phyloP scores from a whole-genome alignment of 2,113 vertebrate species.

The Tetrax tetrax region DNA sequence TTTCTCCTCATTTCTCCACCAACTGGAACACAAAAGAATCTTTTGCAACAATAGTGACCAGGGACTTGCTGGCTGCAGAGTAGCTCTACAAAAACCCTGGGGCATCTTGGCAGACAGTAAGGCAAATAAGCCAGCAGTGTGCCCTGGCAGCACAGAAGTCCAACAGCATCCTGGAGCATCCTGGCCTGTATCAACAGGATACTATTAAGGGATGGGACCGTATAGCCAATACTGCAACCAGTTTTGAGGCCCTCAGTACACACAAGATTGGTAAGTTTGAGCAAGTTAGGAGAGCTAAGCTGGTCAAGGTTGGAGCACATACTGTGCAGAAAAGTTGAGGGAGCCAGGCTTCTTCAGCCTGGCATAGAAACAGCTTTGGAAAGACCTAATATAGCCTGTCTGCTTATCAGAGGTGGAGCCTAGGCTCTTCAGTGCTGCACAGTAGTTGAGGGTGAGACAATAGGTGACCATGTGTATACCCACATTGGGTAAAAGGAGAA shows the following conservation, averaged over 20 bases:
- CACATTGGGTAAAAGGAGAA: background rate
- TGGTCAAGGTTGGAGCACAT: background rate
- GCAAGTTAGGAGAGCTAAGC: background rate
- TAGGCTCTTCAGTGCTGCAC: background rate
- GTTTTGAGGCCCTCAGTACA: background rate
- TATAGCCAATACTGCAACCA: fast-evolving
- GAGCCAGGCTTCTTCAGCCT: background rate
- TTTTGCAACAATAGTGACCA: background rate
- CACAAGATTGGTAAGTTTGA: background rate
- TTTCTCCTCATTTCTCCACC: background rate
- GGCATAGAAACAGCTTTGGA: background rate
- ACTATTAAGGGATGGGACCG: background rate
- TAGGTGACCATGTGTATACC: background rate
- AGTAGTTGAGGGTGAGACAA: fast-evolving
- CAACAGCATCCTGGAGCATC: background rate
- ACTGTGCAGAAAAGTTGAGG: background rate
- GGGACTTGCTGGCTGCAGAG: background rate
- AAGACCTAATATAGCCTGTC: background rate
- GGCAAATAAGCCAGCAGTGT: background rate
- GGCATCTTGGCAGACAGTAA: background rate
- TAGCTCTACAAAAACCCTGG: background rate
- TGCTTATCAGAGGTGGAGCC: background rate
- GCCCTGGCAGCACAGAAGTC: background rate
- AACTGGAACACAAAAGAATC: background rate
- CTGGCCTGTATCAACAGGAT: background rate